Evolutionary conservation across 23 tunicate genomes (phyloP), one percentile per base, ranked within the genome.

Genomic region (Halocynthia aurantium): DNA sequence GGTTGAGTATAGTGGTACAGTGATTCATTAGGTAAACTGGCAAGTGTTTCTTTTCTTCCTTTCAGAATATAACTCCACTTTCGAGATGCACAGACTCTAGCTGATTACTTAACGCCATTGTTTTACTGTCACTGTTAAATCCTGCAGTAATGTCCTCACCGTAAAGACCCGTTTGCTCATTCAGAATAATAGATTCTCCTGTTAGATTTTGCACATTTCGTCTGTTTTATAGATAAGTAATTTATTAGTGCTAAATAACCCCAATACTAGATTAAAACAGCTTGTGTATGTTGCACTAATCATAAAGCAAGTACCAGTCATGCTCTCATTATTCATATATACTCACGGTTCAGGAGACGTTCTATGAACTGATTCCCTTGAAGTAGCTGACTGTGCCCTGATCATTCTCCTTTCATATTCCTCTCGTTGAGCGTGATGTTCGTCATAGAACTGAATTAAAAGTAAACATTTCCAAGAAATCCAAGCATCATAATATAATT

Each of bases 281-380:
- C 44, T 31, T 31, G 44, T 31, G 44, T 31, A 31, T 31, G 44
- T 31, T 31, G 44, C 44, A 31, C 4, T 31, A 31, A n/a, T 31
- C 4, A 31, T 31, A 31, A 31, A 31, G 44, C 44, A 31, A 31
- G 44, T 1, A 0, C 1, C 44, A 31, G 44, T 4, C 44, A n/a
- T n/a, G n/a, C n/a, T n/a, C 44, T 31, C 44, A 31, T 31, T 31
- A n/a, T 31, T 4, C 44, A 31, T 72, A 44, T 9, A 2, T 17
- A 84, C 96, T 80, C 65, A 89, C 96, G 96, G 96, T 84, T 80
- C 75, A 10, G 96, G 96, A 15, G 96, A 89, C 0, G 88, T 84
- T 13, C 81, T 67, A 73, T 89, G 96, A 10, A 89, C 58, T 8
- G 96, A 89, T 53, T 89, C 85, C 22, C 76, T 87, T 22, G 96